phyloP scores from a whole-genome alignment of 2,888 invertebrate genomes.

The Apantesis nais region DNA sequence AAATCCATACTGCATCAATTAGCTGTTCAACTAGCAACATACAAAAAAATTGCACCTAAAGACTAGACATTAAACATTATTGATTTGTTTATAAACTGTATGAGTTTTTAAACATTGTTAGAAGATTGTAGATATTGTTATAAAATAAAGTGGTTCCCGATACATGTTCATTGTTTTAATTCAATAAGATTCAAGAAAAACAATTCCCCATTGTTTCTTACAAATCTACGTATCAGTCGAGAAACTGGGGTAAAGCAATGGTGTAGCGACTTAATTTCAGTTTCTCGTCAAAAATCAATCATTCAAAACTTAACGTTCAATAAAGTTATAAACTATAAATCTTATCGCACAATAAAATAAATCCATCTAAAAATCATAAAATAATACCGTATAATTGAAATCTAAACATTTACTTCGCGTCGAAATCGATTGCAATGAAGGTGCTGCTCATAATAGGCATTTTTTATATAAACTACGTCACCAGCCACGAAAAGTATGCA shows the following conservation, averaged over 20 bases:
- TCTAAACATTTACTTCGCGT: slow-evolving; percentile 29
- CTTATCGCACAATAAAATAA: slow-evolving; percentile 54
- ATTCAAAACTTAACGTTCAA: slow-evolving; percentile 20
- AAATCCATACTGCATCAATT: slow-evolving; percentile 92
- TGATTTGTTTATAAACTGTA: background rate
- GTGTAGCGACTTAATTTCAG: background rate
- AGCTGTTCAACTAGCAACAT: slow-evolving; percentile 91
- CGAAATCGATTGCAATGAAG: slow-evolving; percentile 52
- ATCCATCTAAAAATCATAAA: slow-evolving; percentile 48
- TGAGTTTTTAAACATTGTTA: background rate
- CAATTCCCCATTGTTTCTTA: slow-evolving; percentile 4
- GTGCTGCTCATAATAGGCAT: slow-evolving; percentile 46
- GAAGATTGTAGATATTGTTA: background rate
- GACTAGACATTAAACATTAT: slow-evolving; percentile 53
- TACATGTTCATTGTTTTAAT: slow-evolving; percentile 23
- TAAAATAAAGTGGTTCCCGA: slow-evolving; percentile 48
- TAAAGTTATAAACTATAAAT: slow-evolving; percentile 46
- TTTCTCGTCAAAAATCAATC: slow-evolving; percentile 6
- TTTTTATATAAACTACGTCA: slow-evolving; percentile 43
- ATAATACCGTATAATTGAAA: slow-evolving; percentile 36
- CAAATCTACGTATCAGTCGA: background rate
- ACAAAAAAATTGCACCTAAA: slow-evolving; percentile 89
- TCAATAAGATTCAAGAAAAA: slow-evolving; percentile 9
- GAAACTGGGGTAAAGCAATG: background rate
- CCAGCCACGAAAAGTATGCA: slow-evolving; percentile 22